Evolutionary conservation across 2,888 invertebrate genomes (phyloP).

Genomic region (Uloborus plumipes): DNA sequence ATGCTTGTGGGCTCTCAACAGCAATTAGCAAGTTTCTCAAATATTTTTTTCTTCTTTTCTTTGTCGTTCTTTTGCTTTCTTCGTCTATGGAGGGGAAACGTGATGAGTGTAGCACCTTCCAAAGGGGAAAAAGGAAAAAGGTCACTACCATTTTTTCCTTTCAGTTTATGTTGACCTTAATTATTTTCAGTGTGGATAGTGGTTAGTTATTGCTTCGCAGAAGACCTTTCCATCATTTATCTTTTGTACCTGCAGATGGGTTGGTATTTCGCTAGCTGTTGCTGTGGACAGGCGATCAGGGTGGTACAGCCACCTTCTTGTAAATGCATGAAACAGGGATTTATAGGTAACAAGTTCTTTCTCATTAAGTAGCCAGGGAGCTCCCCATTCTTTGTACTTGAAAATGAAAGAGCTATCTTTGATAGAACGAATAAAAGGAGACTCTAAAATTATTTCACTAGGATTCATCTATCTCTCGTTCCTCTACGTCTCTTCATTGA

Average conservation of each 20-base stretch:
- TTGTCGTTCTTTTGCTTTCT: constrained; percentile 21
- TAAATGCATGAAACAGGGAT: no score
- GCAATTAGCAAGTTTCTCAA: constrained; percentile 47
- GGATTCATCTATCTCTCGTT: no score
- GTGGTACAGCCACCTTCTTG: constrained; percentile 41
- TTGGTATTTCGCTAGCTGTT: constrained; percentile 18
- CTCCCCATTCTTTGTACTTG: no score
- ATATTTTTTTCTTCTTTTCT: constrained; percentile 20
- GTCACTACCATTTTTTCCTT: constrained; percentile 60
- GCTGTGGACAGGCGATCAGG: constrained; percentile 42
- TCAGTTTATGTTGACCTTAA: constrained; percentile 46
- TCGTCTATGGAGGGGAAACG: constrained; percentile 9
- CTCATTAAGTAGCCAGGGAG: no score
- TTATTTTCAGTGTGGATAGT: constrained; percentile 56
- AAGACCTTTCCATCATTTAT: constrained; percentile 31
- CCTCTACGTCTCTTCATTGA: no score
- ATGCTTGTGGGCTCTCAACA: constrained; percentile 42
- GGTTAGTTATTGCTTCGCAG: constrained; percentile 45
- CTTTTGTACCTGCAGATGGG: constrained; percentile 27
- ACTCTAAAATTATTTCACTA: no score
- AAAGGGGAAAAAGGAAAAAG: constrained; percentile 27
- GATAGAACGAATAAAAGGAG: no score
- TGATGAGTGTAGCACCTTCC: constrained; percentile 15
- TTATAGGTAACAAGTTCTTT: no score
- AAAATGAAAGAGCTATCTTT: no score